Percentiles rank a stretch among this genome's conserved stretches.
Conservation (phyloP, 1,140 invertebrate species). For the Aphelinus certus region DNA sequence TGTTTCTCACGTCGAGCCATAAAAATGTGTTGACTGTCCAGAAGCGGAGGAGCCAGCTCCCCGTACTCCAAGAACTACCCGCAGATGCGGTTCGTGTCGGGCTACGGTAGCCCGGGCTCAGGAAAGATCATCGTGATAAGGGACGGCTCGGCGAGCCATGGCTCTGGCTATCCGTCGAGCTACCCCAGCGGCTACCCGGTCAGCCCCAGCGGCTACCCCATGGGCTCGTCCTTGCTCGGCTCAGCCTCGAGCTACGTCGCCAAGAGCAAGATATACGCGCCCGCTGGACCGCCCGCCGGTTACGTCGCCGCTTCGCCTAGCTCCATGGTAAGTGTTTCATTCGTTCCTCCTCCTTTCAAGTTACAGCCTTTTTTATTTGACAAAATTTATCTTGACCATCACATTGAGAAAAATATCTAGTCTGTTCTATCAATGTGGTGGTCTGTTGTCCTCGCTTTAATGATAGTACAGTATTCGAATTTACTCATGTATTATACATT, state of each 20-base stretch:
- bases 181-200: not conserved
- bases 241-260: conserved; percentile 4
- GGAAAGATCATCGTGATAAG: conserved; percentile 26
- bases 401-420: too few species aligned
- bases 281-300: not conserved
- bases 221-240: conserved; percentile 3
- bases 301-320: conserved; percentile 21
- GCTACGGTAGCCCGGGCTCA: not conserved
- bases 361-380: not conserved
- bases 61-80: conserved; percentile 34
- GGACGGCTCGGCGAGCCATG: not conserved
- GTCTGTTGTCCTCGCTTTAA: too few species aligned
- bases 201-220: not conserved
- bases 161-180: not conserved
- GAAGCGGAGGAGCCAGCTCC: conserved; percentile 3
- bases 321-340: conserved; percentile 13
- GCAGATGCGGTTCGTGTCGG: conserved; percentile 26
- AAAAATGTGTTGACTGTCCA: too few species aligned
- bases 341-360: not conserved
- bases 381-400: too few species aligned
- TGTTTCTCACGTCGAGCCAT: too few species aligned
- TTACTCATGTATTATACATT: too few species aligned
- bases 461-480: too few species aligned
- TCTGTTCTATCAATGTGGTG: too few species aligned
- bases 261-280: conserved; percentile 18